Percentiles rank a stretch among this genome's conserved stretches.
Conservation (phyloP, 2,888 invertebrate genomes). For the Phytoseiulus persimilis region DNA sequence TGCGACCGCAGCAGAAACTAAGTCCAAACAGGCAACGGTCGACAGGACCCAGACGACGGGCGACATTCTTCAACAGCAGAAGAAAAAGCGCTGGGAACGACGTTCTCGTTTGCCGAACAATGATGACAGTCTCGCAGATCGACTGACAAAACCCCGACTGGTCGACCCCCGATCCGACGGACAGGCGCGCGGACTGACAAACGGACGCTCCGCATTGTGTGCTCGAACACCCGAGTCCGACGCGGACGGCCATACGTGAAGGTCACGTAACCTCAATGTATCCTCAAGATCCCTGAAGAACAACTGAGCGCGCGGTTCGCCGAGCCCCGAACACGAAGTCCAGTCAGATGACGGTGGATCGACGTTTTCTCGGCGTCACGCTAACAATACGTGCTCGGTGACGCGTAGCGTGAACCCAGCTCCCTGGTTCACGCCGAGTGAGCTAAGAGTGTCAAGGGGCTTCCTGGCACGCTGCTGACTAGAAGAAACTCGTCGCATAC, state of each 20-base stretch:
- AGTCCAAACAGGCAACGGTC: neutral
- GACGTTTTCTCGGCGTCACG: too few relatives aligned
- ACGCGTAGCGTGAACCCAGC: too few relatives aligned
- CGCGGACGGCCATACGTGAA: neutral
- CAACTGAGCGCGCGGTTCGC: too few relatives aligned
- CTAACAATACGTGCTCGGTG: too few relatives aligned
- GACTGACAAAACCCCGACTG: neutral
- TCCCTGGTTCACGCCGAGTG: too few relatives aligned
- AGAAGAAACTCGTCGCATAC: too few relatives aligned
- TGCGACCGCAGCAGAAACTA: constrained; percentile 10
- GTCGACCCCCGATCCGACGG: neutral
- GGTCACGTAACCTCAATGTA: too few relatives aligned
- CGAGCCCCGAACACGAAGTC: too few relatives aligned
- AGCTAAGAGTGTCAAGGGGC: too few relatives aligned
- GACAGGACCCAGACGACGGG: constrained; percentile 5
- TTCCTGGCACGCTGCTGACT: too few relatives aligned
- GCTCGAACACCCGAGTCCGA: neutral
- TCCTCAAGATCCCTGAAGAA: too few relatives aligned
- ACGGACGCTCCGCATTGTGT: neutral
- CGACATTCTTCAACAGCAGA: neutral
- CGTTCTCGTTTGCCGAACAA: neutral
- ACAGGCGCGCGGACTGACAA: neutral
- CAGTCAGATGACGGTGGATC: too few relatives aligned
- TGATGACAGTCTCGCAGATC: neutral
- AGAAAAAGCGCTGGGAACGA: constrained; percentile 5